These are phyloP conservation scores for Melipona bicolor DNA, from an alignment of 2,888 invertebrate genomes.

Conservation along the genomic window DNA sequence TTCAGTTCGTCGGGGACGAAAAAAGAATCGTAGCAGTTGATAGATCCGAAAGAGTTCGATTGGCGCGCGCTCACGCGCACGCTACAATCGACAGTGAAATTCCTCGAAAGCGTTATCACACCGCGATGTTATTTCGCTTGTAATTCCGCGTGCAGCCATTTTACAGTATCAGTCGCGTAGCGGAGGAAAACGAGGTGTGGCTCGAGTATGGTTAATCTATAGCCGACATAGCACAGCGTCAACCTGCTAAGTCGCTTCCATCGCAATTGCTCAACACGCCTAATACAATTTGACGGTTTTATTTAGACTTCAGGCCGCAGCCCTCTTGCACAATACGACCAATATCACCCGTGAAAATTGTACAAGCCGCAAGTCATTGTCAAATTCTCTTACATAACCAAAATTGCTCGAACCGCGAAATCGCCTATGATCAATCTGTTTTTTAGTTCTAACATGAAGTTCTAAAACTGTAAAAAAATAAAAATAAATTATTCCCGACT, in stretches of 20 bases:
- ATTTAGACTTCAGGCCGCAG: not conserved
- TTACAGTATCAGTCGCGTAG: constrained; percentile 25
- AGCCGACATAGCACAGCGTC: constrained; percentile 17
- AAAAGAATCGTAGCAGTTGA: not conserved
- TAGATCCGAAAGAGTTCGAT: not conserved
- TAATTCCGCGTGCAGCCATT: constrained; percentile 53
- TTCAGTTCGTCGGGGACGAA: not conserved
- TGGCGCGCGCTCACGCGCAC: not conserved
- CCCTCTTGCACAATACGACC: not conserved
- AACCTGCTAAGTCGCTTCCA: constrained; percentile 42
- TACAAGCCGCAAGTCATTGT: not conserved
- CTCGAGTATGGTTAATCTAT: constrained; percentile 38
- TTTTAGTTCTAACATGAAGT: not conserved
- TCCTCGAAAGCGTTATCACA: constrained; percentile 9
- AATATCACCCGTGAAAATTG: not conserved
- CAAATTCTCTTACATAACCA: not conserved
- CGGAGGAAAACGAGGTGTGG: constrained; percentile 54
- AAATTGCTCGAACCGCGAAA: too few species aligned
- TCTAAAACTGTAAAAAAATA: not conserved
- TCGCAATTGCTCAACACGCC: not conserved
- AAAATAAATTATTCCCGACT: not conserved
- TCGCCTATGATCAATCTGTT: too few species aligned
- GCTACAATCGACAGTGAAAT: constrained; percentile 34
- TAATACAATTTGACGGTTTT: constrained; percentile 17
- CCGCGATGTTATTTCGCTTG: constrained; percentile 26